phyloP scores from a whole-genome alignment of 1,140 invertebrate genomes.

The Eriosoma lanigerum region DNA sequence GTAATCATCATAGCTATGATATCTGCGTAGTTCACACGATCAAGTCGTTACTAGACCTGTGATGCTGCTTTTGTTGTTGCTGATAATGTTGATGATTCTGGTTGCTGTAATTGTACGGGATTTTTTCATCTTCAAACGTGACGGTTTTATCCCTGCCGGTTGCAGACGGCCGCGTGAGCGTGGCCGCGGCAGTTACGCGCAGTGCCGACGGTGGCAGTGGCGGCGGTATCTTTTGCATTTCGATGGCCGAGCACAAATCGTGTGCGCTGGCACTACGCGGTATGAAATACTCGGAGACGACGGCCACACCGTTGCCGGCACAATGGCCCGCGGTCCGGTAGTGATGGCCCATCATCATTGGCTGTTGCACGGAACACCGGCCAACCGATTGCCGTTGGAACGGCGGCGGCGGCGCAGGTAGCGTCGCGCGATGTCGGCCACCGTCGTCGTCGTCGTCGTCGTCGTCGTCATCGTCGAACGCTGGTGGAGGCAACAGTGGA shows the following conservation, averaged over 20 bases:
- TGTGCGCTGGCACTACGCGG: slow-evolving; percentile 80
- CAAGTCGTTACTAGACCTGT: slow-evolving; percentile 12
- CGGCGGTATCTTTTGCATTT: slow-evolving; percentile 62
- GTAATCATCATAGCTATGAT: neutral
- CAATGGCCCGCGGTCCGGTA: neutral
- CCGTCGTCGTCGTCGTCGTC: slow-evolving; percentile 53
- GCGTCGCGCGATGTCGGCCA: slow-evolving; percentile 64
- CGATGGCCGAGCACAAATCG: slow-evolving; percentile 66
- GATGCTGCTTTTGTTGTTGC: neutral
- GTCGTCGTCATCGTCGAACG: slow-evolving; percentile 56
- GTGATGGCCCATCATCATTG: slow-evolving; percentile 52
- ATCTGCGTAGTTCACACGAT: slow-evolving; percentile 5
- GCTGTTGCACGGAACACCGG: slow-evolving; percentile 65
- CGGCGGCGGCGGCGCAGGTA: slow-evolving; percentile 57
- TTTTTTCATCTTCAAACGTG: slow-evolving; percentile 73
- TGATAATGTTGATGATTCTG: neutral
- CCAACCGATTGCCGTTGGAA: slow-evolving; percentile 67
- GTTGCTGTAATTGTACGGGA: neutral
- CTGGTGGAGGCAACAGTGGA: neutral
- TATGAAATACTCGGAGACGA: slow-evolving; percentile 74
- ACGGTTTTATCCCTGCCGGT: slow-evolving; percentile 73
- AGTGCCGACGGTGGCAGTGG: slow-evolving; percentile 59
- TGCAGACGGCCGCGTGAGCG: slow-evolving; percentile 58
- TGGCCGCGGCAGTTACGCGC: slow-evolving; percentile 53
- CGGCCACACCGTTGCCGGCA: neutral